Percentiles rank a stretch among this genome's conserved stretches.
Evolutionary conservation across 2,888 invertebrate genomes (phyloP).

Genomic region (Cataglyphis rosenhaueri): DNA sequence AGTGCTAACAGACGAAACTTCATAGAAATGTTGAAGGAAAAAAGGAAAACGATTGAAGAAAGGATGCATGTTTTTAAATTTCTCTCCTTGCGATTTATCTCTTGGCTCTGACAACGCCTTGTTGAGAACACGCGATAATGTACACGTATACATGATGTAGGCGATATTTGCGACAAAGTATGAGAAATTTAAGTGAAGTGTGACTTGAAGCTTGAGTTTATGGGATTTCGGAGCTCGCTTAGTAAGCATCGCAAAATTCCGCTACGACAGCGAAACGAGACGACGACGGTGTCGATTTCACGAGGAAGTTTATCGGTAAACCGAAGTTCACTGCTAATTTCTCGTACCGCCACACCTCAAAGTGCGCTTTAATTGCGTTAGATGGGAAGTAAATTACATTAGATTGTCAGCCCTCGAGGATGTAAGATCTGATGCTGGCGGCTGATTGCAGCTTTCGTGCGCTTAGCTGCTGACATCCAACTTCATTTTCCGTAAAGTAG

Average conservation of each 20-base stretch:
- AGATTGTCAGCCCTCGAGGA: slow-evolving; percentile 73
- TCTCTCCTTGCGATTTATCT: not conserved
- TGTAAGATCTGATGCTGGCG: slow-evolving; percentile 55
- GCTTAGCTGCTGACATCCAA: slow-evolving; percentile 44
- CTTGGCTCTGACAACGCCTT: not conserved
- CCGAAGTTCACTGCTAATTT: slow-evolving; percentile 75
- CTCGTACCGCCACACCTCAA: slow-evolving; percentile 73
- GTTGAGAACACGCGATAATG: not conserved
- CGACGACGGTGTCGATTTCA: slow-evolving; percentile 71
- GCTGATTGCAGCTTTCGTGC: slow-evolving; percentile 52
- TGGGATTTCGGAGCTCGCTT: not conserved
- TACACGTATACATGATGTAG: not conserved
- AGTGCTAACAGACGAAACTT: not conserved
- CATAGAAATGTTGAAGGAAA: not conserved
- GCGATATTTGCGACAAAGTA: not conserved
- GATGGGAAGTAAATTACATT: slow-evolving; percentile 74
- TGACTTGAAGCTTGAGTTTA: slow-evolving; percentile 11
- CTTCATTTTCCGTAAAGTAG: slow-evolving; percentile 60
- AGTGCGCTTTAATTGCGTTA: slow-evolving; percentile 75
- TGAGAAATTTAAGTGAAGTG: slow-evolving; percentile 3
- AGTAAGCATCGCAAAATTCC: slow-evolving; percentile 57
- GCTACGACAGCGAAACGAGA: slow-evolving; percentile 61
- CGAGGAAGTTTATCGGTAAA: slow-evolving; percentile 69
- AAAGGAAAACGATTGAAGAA: not conserved
- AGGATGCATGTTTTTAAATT: not conserved